These are phyloP conservation scores for Perithous albicinctus DNA, from an alignment of 2,888 invertebrate genomes.

Conservation along the genomic window DNA sequence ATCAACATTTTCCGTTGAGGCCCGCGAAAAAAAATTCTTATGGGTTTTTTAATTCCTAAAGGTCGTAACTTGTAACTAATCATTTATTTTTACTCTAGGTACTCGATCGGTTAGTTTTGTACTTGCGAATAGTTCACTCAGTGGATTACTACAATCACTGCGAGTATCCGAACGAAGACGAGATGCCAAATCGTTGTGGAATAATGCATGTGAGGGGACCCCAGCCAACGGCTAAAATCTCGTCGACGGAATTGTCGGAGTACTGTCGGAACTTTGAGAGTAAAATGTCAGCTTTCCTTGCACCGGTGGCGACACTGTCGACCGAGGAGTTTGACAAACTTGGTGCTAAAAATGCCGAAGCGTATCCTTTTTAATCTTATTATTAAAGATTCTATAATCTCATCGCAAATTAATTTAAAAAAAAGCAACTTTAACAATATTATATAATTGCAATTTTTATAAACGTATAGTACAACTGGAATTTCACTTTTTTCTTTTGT, in stretches of 20 bases:
- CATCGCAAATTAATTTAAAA: too few relatives aligned
- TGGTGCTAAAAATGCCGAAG: conserved; percentile 91
- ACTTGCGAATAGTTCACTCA: conserved; percentile 98
- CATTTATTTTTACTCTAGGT: conserved; percentile 34
- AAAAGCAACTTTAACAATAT: too few relatives aligned
- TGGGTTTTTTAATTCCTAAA: too few relatives aligned
- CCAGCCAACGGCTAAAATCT: conserved; percentile 92
- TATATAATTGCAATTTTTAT: too few relatives aligned
- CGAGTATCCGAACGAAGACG: conserved; percentile 99
- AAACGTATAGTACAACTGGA: background rate
- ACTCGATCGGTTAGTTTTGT: conserved; percentile 93
- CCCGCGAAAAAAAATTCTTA: too few relatives aligned
- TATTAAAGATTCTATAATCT: too few relatives aligned
- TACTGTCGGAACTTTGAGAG: conserved; percentile 93
- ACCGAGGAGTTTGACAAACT: conserved; percentile 93
- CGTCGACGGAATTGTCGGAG: conserved; percentile 91
- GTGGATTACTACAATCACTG: conserved; percentile 99
- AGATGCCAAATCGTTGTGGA: conserved; percentile 99
- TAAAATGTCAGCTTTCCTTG: conserved; percentile 96
- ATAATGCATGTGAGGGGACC: conserved; percentile 98
- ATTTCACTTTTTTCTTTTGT: background rate
- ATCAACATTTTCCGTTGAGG: too few relatives aligned
- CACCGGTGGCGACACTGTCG: conserved; percentile 90
- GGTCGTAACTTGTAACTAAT: background rate
- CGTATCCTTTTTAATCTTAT: conserved; percentile 82